Evolutionary conservation across 2,797 vertebrate genomes (phyloP).

Genomic region (Choloepus didactylus): DNA sequence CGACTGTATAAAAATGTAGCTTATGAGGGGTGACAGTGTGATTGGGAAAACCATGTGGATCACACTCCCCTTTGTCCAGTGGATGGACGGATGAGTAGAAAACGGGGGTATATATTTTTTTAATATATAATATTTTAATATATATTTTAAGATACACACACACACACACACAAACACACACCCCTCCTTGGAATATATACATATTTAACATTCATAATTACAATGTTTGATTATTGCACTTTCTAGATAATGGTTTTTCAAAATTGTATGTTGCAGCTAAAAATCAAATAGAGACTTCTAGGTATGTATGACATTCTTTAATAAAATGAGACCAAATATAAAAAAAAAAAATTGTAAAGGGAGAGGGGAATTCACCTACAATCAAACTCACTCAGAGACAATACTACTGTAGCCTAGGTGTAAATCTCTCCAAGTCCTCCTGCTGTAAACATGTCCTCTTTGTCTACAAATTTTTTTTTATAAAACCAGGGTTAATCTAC

Average conservation of each 20-base stretch:
- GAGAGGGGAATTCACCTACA: neutral
- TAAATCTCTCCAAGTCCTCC: neutral
- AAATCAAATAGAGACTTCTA: constrained; percentile 87
- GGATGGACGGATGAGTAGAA: no score
- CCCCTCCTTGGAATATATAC: no score
- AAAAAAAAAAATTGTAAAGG: constrained; percentile 46
- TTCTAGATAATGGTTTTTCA: constrained; percentile 86
- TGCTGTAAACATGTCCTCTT: constrained; percentile 14
- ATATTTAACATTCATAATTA: constrained; percentile 84
- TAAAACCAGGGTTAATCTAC: constrained; percentile 37
- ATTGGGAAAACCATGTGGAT: no score
- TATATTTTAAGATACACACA: no score
- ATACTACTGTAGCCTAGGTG: neutral
- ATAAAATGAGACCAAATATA: constrained; percentile 62
- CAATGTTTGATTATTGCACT: constrained; percentile 86
- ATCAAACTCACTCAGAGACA: neutral
- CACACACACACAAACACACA: no score
- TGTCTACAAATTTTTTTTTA: neutral
- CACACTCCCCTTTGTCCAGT: no score
- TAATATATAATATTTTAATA: no score
- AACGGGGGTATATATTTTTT: no score
- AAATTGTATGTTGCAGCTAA: constrained; percentile 87
- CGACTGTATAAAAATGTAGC: no score
- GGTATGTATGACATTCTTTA: constrained; percentile 74
- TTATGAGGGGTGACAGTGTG: no score